phyloP scores from a whole-genome alignment of 2,797 vertebrate genomes.

The Acipenser transmontanus region DNA sequence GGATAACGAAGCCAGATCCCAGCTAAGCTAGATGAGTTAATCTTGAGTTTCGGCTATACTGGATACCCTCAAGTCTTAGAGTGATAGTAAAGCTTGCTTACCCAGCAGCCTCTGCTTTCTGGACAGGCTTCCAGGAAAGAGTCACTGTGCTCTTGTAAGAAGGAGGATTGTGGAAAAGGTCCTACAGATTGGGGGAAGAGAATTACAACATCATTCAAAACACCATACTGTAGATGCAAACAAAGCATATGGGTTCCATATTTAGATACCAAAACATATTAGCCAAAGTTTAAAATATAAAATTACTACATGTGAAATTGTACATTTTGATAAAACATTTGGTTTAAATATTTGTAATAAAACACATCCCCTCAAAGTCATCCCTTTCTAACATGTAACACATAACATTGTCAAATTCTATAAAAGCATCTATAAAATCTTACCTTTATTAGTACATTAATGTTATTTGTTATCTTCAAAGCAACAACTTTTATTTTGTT shows the following conservation, averaged over 20 bases:
- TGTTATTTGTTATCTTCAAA: slow-evolving; percentile 98
- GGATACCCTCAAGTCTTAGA: too few relatives aligned
- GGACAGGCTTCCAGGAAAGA: slow-evolving; percentile 95
- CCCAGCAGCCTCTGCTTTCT: slow-evolving; percentile 81
- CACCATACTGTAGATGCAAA: slow-evolving; percentile 1
- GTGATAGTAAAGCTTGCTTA: slow-evolving; percentile 45
- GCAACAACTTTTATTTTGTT: slow-evolving; percentile 99
- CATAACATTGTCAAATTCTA: not conserved
- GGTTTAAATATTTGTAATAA: too few relatives aligned
- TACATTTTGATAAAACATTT: too few relatives aligned
- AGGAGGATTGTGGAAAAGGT: slow-evolving; percentile 97
- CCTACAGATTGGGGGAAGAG: slow-evolving; percentile 48
- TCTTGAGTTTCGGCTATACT: too few relatives aligned
- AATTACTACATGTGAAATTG: too few relatives aligned
- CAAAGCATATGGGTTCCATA: not conserved
- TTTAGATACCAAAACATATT: too few relatives aligned
- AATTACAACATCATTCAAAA: not conserved
- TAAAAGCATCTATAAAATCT: slow-evolving; percentile 14
- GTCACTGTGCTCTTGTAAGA: slow-evolving; percentile 96
- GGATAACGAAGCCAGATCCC: too few relatives aligned
- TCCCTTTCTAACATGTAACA: too few relatives aligned
- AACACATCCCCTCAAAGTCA: too few relatives aligned
- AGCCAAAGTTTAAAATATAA: not conserved
- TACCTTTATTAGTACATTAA: slow-evolving; percentile 97
- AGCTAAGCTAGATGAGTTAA: too few relatives aligned